Evolutionary conservation across 2,888 invertebrate genomes (phyloP).

Genomic region (Tupiocoris notatus): DNA sequence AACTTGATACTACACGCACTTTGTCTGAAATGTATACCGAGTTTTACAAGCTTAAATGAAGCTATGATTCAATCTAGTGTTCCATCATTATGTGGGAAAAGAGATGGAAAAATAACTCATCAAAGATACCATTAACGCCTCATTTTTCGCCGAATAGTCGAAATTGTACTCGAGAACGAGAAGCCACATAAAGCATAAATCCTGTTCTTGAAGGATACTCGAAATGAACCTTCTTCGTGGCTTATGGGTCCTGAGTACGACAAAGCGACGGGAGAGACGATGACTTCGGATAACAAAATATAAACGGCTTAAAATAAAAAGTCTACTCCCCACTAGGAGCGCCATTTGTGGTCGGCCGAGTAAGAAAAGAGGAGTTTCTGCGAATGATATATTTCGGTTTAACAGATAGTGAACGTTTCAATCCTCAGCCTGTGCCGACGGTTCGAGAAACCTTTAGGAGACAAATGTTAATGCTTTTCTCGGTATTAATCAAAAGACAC

Average conservation of each 20-base stretch:
- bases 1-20: too few species aligned
- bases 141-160: too few species aligned
- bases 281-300: not conserved
- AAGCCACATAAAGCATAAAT: too few species aligned
- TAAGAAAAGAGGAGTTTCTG: constrained; percentile 10
- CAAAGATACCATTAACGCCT: too few species aligned
- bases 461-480: constrained; percentile 31
- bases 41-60: too few species aligned
- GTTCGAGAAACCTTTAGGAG: constrained; percentile 15
- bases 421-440: not conserved
- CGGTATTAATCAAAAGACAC: constrained; percentile 34
- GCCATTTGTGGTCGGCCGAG: not conserved
- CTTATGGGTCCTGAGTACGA: not conserved
- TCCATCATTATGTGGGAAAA: too few species aligned
- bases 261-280: not conserved
- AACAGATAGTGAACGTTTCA: constrained; percentile 27
- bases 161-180: too few species aligned
- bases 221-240: not conserved
- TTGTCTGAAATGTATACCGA: too few species aligned
- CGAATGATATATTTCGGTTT: constrained; percentile 20
- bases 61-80: too few species aligned
- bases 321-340: not conserved
- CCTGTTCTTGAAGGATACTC: not conserved
- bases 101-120: too few species aligned
- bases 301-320: not conserved